Evolutionary conservation across 2,888 invertebrate species (phyloP), one percentile per base, ranked within the genome.

Genomic region (Drosophila greeni): DNA sequence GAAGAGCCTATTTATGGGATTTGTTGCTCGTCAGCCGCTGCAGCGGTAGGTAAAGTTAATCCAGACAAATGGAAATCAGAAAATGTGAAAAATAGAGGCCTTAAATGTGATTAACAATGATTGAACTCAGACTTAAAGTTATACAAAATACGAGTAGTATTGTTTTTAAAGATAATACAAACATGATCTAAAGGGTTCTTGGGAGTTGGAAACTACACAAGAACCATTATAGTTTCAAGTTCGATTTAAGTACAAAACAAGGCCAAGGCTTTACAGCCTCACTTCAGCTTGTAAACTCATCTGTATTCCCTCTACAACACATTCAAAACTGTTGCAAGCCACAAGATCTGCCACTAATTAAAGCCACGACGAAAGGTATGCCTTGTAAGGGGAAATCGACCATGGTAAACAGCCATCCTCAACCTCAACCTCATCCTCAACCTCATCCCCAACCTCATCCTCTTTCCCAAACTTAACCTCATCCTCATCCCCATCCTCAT

Each of bases 281-380:
- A 4, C 26, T 16, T 12, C 1, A 4, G 5, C 45, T 18, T 45
- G 8, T 29, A 18, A 45, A 29, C 18, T 7, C 1, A 0, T 14
- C 12, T 4, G 12, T 29, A 45, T 18, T 45, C 12, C 18, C 43
- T 2, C 26, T 26, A 6, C 2, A 43, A 26, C 16, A 11, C 12
- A 4, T 4, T 18, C 12, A 5, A 45, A 18, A 18, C 18, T 5
- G 11, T 26, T 11, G 43, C 26, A 43, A 24, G 2, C 33, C 23
- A 11, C 24, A 49, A 18, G 34, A 48, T 26, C 11, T n/a, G 55
- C 23, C 54, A 64, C 60, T 60, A 60, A 72, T 70, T 70, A 47
- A 66, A 47, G 33, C 14, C 55, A 33, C 8, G 45, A 20, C 29
- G 56, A 65, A 65, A 55, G 75, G 57, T 56, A 47, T 53, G 26